Evolutionary conservation across 2,888 invertebrate genomes (phyloP), one percentile per base, ranked within the genome.

Genomic region (Tridacna gigas): DNA sequence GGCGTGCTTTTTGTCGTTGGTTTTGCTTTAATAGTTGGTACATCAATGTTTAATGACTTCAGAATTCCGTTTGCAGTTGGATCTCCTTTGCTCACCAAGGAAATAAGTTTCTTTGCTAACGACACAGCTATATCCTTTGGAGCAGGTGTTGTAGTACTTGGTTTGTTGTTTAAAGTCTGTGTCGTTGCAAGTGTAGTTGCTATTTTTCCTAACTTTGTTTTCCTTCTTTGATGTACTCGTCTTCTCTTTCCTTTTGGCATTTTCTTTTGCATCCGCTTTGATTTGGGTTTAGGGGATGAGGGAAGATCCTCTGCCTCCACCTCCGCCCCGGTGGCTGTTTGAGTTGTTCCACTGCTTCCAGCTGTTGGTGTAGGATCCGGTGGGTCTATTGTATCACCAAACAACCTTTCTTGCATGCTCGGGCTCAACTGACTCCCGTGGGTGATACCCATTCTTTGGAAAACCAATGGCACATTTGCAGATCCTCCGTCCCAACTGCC

Each of bases 331-430:
- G 75, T 28, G 2, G 65, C 63, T 12, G 15, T 20, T 20, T 20
- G 18, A 56, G 63, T 20, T 60, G 56, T 56, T 4, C 28, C 48
- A 22, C 13, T 22, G 37, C 45, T 18, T n/a, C 12, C 22, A 37
- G 75, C 15, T 22, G 63, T 63, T 20, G 75, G 37, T 7, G 51
- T 51, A 26, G 77, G 77, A 45, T 77, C 77, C 0, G 77, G 77
- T 45, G 77, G 77, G 37, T 77, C 77, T 0, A 61, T 71, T 0
- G 77, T 51, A 48, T 77, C 77, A 15, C 77, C 77, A 26, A 77
- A 77, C 71, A 77, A 37, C 69, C 69, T 77, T 56, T 77, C 69
- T 45, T 77, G 77, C 77, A 77, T 77, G 60, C 22, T 45, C 20
- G 60, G 69, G 25, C 37, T 77, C 1, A 56, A 28, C n/a, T 77